Percentiles rank a stretch among this genome's conserved stretches.
Evolutionary conservation across 2,888 invertebrate genomes (phyloP).

Genomic region (Atherix ibis): DNA sequence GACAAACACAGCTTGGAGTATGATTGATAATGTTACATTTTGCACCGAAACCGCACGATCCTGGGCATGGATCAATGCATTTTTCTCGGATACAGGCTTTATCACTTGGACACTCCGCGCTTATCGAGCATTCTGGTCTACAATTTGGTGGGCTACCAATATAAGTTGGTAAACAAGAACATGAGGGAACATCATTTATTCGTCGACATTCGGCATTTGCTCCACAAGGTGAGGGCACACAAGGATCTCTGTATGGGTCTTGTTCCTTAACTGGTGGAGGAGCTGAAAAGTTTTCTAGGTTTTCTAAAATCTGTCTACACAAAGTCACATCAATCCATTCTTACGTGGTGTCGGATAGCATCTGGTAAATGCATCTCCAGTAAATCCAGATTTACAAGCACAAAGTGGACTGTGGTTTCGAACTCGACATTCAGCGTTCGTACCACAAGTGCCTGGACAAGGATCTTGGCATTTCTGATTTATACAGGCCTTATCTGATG

Average conservation of each 20-base stretch:
- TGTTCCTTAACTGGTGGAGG: conserved; percentile 17
- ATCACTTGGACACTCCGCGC: conserved; percentile 50
- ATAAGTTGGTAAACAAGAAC: conserved; percentile 54
- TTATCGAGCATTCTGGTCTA: conserved; percentile 60
- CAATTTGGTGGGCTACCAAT: conserved; percentile 60
- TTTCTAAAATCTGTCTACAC: not conserved
- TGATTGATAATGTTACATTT: conserved; percentile 50
- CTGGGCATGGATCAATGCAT: conserved; percentile 52
- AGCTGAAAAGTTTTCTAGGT: conserved; percentile 11
- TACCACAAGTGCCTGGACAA: conserved; percentile 51
- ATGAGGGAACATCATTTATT: conserved; percentile 37
- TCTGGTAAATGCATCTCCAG: conserved; percentile 55
- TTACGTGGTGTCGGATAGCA: conserved; percentile 35
- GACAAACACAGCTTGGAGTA: conserved; percentile 51
- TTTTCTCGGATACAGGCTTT: conserved; percentile 59
- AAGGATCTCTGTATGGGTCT: conserved; percentile 41
- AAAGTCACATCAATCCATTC: conserved; percentile 13
- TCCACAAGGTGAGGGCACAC: conserved; percentile 59
- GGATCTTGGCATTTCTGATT: conserved; percentile 53
- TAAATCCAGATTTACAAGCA: conserved; percentile 45
- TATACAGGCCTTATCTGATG: conserved; percentile 46
- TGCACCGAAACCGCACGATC: conserved; percentile 46
- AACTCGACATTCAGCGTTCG: conserved; percentile 49
- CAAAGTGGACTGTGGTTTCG: conserved; percentile 55
- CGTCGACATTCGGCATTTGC: conserved; percentile 51